Percentiles rank a stretch among this genome's conserved stretches.
phyloP scores from a whole-genome alignment of 2,888 invertebrate species.

The Synergus gifuensis region DNA sequence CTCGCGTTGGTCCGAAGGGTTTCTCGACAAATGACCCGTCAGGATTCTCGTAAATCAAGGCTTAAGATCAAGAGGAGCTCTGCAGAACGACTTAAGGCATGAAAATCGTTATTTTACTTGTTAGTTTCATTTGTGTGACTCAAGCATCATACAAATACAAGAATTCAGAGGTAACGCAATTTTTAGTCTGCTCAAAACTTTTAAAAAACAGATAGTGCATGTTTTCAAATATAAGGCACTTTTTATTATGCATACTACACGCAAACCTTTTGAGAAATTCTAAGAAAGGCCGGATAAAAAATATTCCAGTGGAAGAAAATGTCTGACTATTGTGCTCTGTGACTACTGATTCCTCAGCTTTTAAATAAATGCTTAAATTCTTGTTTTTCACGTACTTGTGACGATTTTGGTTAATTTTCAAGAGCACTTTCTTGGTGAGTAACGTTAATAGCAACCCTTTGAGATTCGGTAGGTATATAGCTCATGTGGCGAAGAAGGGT shows the following conservation, averaged over 20 bases:
- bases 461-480: constrained; percentile 51
- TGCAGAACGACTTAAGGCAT: constrained; percentile 16
- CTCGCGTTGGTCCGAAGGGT: constrained; percentile 67
- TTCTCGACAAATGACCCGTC: constrained; percentile 77
- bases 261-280: neutral
- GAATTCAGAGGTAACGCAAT: neutral
- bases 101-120: constrained; percentile 41
- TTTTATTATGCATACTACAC: neutral
- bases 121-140: constrained; percentile 47
- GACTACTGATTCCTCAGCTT: neutral
- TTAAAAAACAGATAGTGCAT: too few species aligned
- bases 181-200: neutral
- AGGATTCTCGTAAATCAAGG: constrained; percentile 76
- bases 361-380: neutral
- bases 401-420: neutral
- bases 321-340: neutral
- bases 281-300: neutral
- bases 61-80: constrained; percentile 48
- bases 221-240: neutral
- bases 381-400: too few species aligned
- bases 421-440: constrained; percentile 48
- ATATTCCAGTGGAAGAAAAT: neutral
- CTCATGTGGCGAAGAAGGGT: constrained; percentile 57
- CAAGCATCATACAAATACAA: constrained; percentile 43
- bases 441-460: constrained; percentile 68